Evolutionary conservation across 1,140 invertebrate genomes (phyloP), one percentile per base, ranked within the genome.

Genomic region (Cydia pomonella): DNA sequence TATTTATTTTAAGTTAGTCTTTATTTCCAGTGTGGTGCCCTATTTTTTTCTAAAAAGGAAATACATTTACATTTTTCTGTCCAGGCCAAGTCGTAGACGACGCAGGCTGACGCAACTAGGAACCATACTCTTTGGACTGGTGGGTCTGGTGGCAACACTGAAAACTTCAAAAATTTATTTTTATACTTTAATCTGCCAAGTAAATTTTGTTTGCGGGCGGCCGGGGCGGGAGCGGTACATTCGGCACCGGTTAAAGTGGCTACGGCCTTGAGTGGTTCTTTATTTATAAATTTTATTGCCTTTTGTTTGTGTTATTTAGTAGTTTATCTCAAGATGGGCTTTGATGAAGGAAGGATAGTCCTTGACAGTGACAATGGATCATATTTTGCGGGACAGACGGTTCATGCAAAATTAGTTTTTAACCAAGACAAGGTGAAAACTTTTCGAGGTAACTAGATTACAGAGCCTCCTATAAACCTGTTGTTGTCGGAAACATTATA

Each of bases 301-400:
- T 59, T 59, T 71, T 25, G 25, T 72, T 75, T 47, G 47, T 71
- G 25, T 53, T 71, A 66, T 6, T 59, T 50, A 6, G 10, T 50
- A 72, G 7, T 64, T 64, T 73, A 9, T 23, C 13, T 25, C 64
- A 79, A 76, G 77, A 94, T 94, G 94, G 94, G 94, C 73, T 92
- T 94, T 53, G 90, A 94, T 83, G 93, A 93, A 75, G 94, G 95
- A 82, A 88, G 93, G 83, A 94, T 96, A 73, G 82, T 93, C 78
- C 93, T 95, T 77, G 94, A 95, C 80, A 95, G 94, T 87, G 94
- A 94, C 0, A 94, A 92, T 79, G 93, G 93, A 74, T 93, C 94
- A 0, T 96, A 95, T 85, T 95, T 94, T 87, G 90, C 95, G 21
- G 95, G 95, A 0, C 94, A 95, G 87, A 94, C 92, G 1, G 84